Evolutionary conservation across 2,113 vertebrate genomes (phyloP).

Genomic region (Desmodus rotundus): DNA sequence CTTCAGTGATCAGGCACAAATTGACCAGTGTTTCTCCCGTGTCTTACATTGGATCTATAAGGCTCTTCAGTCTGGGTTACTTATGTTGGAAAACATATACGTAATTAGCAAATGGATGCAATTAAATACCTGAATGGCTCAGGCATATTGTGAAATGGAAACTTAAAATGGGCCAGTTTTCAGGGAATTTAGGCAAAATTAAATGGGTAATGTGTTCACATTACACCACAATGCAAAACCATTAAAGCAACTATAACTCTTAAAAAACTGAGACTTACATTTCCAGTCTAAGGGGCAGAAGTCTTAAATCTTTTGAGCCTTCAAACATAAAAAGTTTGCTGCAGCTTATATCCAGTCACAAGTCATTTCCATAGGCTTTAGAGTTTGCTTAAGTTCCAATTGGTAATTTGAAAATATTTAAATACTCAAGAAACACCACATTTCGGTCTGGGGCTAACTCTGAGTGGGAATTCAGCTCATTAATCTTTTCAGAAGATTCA

Average conservation of each 20-base stretch:
- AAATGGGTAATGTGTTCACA: not conserved
- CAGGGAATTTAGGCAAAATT: slow-evolving; percentile 19
- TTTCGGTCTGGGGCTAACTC: not conserved
- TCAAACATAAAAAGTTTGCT: slow-evolving; percentile 35
- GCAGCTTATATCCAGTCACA: not conserved
- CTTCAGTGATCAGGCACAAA: not conserved
- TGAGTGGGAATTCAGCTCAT: not conserved
- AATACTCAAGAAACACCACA: not conserved
- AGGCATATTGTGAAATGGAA: slow-evolving; percentile 12
- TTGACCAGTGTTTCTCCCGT: not conserved
- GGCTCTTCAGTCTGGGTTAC: not conserved
- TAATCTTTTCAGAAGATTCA: not conserved
- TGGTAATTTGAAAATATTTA: not conserved
- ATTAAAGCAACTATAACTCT: not conserved
- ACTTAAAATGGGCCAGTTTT: slow-evolving; percentile 27
- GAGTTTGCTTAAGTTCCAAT: not conserved
- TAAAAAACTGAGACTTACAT: slow-evolving; percentile 24
- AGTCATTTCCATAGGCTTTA: not conserved
- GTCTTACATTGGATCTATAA: slow-evolving; percentile 2
- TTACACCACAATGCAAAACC: not conserved
- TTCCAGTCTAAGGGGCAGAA: slow-evolving; percentile 3
- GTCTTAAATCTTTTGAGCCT: not conserved
- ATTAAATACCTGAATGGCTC: slow-evolving; percentile 14
- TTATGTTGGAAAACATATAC: slow-evolving; percentile 14
- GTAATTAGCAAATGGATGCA: slow-evolving; percentile 4